Base-by-base conservation (phyloP, 92 coral and sea anemone genomes). In the Phenganax stokvisi region DNA sequence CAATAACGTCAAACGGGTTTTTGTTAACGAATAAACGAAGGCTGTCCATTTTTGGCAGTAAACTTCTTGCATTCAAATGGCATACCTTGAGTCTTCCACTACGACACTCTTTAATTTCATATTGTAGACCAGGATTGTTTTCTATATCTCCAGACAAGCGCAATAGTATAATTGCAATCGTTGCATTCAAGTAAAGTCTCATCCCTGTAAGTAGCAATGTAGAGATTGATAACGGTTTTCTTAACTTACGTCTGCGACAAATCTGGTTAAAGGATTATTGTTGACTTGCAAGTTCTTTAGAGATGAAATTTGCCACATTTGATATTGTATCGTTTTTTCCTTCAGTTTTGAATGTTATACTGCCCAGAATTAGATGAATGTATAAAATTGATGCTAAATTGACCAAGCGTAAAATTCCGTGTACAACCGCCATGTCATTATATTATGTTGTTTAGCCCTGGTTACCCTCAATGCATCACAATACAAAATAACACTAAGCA, bases 281-380 rank as follows among this genome's bases (percentile, higher is more conserved):
- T 51, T 66, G 72, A 66, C 72, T 66, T 66, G 72, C 72, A 51
- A 66, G 72, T 66, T 27, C 15, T 66, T 66, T 66, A 51, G 51
- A 66, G 72, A 66, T 66, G 72, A 66, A 66, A 66, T 3, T 66
- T 66, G 72, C 72, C 47, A 16, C 15, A 66, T 66, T 66, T 12
- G 9, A 9, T 66, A 27, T 15, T 27, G 72, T 66, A 66, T 66
- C 16, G 51, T 61, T 61, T 0, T 28, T 61, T 61, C 25, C 2
- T 27, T 66, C 8, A 15, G 11, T 66, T 66, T 66, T 66, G 31
- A 7, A 10, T 66, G 72, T 29, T 27, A 66, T 13, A 25, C 72
- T 51, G 31, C 72, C 72, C 10, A 66, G 72, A 66, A 66, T 27
- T 51, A 66, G 27, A 66, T 29, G 27, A 66, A 66, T 66, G 16